Evolutionary conservation across 2,113 vertebrate species (phyloP).

Genomic region (Sorex araneus): DNA sequence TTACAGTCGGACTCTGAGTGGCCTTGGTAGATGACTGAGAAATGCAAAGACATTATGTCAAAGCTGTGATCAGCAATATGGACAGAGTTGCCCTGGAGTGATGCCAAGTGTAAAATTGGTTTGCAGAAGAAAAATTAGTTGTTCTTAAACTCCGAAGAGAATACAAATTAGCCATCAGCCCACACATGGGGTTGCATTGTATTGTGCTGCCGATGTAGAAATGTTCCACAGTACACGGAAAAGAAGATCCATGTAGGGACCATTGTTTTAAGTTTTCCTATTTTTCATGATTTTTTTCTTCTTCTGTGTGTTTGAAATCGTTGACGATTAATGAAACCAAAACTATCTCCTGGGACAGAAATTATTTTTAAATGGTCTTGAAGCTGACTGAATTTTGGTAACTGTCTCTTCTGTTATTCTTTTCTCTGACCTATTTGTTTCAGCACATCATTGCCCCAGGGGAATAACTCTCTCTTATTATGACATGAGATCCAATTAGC

Average conservation of each 20-base stretch:
- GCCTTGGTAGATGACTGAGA: background rate
- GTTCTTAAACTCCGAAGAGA: slow-evolving; percentile 55
- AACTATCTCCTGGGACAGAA: slow-evolving; percentile 60
- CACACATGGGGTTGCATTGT: background rate
- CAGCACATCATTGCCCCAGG: slow-evolving; percentile 33
- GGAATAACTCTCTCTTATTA: slow-evolving; percentile 46
- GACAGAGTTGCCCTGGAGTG: background rate
- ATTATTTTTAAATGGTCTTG: slow-evolving; percentile 68
- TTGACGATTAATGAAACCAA: slow-evolving; percentile 75
- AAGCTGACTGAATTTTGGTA: slow-evolving; percentile 67
- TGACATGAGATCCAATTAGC: slow-evolving; percentile 68
- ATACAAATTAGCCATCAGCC: slow-evolving; percentile 47
- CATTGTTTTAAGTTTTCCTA: background rate
- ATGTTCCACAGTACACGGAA: background rate
- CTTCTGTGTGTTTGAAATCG: slow-evolving; percentile 59
- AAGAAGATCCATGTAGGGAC: background rate
- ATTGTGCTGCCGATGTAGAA: background rate
- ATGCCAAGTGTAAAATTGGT: slow-evolving; percentile 8
- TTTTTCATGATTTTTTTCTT: slow-evolving; percentile 47
- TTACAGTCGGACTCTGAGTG: background rate
- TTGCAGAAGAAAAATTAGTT: slow-evolving; percentile 53
- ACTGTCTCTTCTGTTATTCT: slow-evolving; percentile 67
- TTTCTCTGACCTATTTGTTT: slow-evolving; percentile 70
- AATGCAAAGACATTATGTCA: background rate
- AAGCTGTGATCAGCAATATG: background rate